phyloP scores from a whole-genome alignment of 2,113 vertebrate genomes.

The Vireo altiloquus region DNA sequence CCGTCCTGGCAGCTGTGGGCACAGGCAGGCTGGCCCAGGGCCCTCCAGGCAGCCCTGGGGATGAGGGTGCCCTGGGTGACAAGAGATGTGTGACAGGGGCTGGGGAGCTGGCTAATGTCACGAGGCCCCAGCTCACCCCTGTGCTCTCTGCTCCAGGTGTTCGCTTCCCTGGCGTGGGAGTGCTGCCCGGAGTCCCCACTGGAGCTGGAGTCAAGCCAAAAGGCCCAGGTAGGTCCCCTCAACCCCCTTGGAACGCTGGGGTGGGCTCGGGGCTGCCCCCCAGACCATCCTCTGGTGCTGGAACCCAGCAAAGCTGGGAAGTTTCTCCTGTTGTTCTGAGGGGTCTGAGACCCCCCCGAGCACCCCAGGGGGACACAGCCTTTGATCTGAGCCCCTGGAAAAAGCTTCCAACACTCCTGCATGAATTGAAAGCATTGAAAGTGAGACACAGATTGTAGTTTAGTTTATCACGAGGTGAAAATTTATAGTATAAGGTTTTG shows the following conservation, averaged over 20 bases:
- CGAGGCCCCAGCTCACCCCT: neutral
- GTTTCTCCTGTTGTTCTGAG: no score
- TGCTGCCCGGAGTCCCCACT: constrained; percentile 91
- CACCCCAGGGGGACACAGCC: no score
- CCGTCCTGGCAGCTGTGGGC: neutral
- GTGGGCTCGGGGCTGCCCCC: neutral
- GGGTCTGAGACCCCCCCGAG: no score
- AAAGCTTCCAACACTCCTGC: no score
- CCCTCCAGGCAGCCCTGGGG: accelerated
- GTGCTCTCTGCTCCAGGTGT: constrained; percentile 70
- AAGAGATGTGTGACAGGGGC: neutral
- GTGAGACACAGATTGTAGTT: no score
- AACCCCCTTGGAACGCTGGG: no score
- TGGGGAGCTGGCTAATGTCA: neutral
- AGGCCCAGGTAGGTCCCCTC: constrained; percentile 68
- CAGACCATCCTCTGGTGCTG: no score
- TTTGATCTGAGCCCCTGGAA: no score
- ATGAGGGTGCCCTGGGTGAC: neutral
- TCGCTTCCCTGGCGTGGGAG: constrained; percentile 82
- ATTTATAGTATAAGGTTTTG: no score
- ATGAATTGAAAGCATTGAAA: no score
- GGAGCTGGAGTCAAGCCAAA: constrained; percentile 87
- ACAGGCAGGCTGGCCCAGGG: neutral
- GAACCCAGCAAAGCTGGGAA: no score
- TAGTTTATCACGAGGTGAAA: no score